phyloP scores from a whole-genome alignment of 2,888 invertebrate genomes.

The Rhogogaster chlorosoma region DNA sequence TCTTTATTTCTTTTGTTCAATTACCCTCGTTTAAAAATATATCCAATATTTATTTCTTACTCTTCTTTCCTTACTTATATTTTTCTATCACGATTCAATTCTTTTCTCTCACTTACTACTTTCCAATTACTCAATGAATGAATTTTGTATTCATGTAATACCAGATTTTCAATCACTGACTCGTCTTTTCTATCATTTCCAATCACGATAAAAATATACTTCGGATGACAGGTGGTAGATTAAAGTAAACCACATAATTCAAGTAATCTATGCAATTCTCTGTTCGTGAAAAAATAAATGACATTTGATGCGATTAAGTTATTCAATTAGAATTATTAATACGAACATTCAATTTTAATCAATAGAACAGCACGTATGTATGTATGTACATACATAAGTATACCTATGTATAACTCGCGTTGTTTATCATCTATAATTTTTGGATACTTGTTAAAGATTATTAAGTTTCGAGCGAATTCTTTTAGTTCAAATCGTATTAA shows the following conservation, averaged over 20 bases:
- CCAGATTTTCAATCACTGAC: background rate
- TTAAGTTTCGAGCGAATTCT: background rate
- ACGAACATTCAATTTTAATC: background rate
- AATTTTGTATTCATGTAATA: background rate
- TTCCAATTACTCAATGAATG: background rate
- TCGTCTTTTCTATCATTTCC: background rate
- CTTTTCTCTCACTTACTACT: background rate
- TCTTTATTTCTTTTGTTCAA: background rate
- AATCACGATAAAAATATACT: conserved; percentile 32
- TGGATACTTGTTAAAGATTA: background rate
- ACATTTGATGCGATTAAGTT: background rate
- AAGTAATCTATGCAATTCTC: background rate
- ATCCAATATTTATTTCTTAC: background rate
- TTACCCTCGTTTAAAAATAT: conserved; percentile 21
- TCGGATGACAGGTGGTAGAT: conserved; percentile 20
- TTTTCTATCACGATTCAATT: background rate
- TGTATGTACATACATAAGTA: background rate
- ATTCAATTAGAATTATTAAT: background rate
- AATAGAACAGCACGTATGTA: background rate
- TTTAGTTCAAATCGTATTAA: background rate
- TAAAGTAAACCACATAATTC: background rate
- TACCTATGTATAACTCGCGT: background rate
- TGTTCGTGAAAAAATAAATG: conserved; percentile 17
- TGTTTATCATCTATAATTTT: background rate
- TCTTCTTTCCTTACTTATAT: background rate